Conservation (phyloP, 2,797 vertebrate genomes). For the Octomys mimax region DNA sequence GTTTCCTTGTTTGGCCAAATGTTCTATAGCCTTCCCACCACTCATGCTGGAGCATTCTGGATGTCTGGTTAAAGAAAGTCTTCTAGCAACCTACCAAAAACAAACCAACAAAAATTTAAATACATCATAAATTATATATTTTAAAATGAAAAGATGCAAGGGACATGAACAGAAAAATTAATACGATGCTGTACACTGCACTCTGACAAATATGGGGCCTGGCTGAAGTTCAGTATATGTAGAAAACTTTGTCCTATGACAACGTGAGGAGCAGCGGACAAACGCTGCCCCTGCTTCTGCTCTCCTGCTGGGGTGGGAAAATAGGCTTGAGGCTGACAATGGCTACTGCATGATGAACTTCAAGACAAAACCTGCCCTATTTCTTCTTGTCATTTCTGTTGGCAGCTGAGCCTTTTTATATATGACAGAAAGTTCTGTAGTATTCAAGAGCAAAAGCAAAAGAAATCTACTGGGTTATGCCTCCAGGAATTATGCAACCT, state of each 20-base stretch:
- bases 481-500: not conserved
- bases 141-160: slow-evolving; percentile 24
- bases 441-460: not conserved
- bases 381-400: slow-evolving; percentile 19
- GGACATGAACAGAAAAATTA: slow-evolving; percentile 25
- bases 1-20: slow-evolving; percentile 93
- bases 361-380: not conserved
- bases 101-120: slow-evolving; percentile 27
- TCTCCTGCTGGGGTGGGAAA: not conserved
- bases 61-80: slow-evolving; percentile 93
- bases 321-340: slow-evolving; percentile 1
- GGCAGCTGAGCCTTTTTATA: not conserved
- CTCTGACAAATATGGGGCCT: not conserved
- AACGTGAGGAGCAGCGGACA: not conserved
- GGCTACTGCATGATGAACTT: slow-evolving; percentile 18
- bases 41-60: slow-evolving; percentile 92
- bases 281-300: not conserved
- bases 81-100: slow-evolving; percentile 93
- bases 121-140: not conserved
- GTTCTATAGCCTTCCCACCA: slow-evolving; percentile 96
- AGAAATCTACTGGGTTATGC: not conserved
- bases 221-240: not conserved
- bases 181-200: not conserved
- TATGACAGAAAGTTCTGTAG: not conserved
- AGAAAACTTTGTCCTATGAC: not conserved